Evolutionary conservation across 2,888 invertebrate genomes (phyloP).

Genomic region (Gonocerus acuteangulatus): DNA sequence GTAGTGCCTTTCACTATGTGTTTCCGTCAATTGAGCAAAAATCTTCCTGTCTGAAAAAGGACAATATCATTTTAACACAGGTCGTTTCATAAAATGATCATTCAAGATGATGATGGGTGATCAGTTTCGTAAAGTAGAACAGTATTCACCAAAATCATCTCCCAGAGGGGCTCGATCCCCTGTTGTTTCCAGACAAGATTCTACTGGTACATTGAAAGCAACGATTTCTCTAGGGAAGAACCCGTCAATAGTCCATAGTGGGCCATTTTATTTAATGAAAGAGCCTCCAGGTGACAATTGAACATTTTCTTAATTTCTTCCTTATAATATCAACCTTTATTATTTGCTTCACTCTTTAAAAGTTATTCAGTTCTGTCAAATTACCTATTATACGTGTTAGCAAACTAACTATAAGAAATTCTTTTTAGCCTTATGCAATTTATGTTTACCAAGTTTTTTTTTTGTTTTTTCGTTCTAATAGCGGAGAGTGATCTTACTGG

Average conservation of each 20-base stretch:
- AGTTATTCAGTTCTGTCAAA: not conserved
- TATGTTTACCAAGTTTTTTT: too few relatives aligned
- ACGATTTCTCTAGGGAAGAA: conserved; percentile 95
- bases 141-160: conserved; percentile 91
- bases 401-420: too few relatives aligned
- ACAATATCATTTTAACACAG: not conserved
- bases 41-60: not conserved
- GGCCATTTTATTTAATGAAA: conserved; percentile 97
- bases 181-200: conserved; percentile 91
- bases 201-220: conserved; percentile 93
- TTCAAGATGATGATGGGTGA: conserved; percentile 69
- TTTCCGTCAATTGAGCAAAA: not conserved
- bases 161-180: conserved; percentile 90
- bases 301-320: not conserved
- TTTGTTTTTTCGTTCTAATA: conserved; percentile 44
- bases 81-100: conserved; percentile 29
- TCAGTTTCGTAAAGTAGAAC: conserved; percentile 86
- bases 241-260: conserved; percentile 93
- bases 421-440: too few relatives aligned
- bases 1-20: not conserved
- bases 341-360: not conserved
- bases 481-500: conserved; percentile 90
- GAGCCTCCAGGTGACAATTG: conserved; percentile 71
- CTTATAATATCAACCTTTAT: not conserved
- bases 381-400: not conserved